These are phyloP conservation scores for Brachyalestes nurse DNA, from an alignment of 2,797 vertebrate genomes.

Conservation along the genomic window DNA sequence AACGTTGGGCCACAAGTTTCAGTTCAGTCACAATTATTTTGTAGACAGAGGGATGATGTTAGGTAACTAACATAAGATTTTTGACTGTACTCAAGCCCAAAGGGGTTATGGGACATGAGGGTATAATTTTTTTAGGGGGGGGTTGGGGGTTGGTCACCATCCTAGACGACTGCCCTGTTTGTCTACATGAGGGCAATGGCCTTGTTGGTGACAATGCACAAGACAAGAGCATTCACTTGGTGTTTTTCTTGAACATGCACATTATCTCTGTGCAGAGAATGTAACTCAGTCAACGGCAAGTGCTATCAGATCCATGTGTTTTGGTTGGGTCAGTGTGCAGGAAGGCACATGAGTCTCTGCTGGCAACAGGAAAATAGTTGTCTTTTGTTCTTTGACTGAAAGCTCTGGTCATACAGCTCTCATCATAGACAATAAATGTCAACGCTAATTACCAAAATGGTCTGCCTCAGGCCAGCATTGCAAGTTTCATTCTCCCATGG, in stretches of 20 bases:
- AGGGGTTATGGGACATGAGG: no score
- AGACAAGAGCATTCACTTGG: conserved; percentile 4
- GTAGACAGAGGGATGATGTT: no score
- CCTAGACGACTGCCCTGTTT: no score
- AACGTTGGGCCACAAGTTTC: no score
- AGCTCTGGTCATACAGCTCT: conserved; percentile 26
- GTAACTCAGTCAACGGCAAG: background rate
- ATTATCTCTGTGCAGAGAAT: background rate
- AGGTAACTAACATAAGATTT: no score
- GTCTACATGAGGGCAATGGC: background rate
- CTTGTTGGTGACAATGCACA: background rate
- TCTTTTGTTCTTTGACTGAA: conserved; percentile 40
- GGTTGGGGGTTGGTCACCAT: no score
- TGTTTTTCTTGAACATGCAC: background rate
- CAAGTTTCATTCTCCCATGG: background rate
- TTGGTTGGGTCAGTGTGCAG: conserved; percentile 2
- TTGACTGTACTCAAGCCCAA: no score
- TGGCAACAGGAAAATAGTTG: conserved; percentile 38
- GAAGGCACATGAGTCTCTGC: conserved; percentile 46
- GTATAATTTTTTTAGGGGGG: no score
- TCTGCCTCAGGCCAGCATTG: background rate
- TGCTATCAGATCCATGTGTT: background rate
- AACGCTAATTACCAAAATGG: conserved; percentile 28
- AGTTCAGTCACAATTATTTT: no score
- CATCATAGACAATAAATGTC: conserved; percentile 42